Evolutionary conservation across 2,113 vertebrate species (phyloP).

Genomic region (Piaya cayana): DNA sequence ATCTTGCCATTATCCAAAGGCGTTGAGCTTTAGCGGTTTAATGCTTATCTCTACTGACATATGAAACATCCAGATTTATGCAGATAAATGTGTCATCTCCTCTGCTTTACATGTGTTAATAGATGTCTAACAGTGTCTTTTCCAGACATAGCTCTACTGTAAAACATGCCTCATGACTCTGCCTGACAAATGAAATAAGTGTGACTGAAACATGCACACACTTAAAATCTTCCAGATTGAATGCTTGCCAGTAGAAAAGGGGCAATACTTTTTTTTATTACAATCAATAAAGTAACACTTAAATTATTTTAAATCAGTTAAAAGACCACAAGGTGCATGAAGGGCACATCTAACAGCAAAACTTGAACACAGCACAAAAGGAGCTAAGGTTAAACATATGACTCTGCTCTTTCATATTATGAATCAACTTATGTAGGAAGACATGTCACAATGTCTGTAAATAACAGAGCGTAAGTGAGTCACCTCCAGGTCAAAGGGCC

Average conservation of each 20-base stretch:
- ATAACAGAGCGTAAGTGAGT: not conserved
- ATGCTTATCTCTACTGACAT: not conserved
- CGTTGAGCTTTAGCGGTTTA: accelerated
- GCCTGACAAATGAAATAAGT: not conserved
- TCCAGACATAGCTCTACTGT: not conserved
- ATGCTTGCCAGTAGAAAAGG: accelerated
- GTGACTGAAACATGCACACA: accelerated
- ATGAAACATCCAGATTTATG: accelerated
- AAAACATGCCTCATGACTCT: not conserved
- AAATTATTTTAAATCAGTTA: not conserved
- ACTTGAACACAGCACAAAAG: accelerated
- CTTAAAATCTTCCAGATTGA: not conserved
- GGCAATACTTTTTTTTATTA: not conserved
- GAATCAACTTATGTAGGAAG: not conserved
- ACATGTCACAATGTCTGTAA: accelerated
- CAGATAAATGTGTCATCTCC: not conserved
- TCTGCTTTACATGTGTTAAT: accelerated
- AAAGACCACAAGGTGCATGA: not conserved
- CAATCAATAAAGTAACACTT: no score
- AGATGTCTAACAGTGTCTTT: not conserved
- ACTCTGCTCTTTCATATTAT: accelerated
- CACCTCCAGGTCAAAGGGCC: not conserved
- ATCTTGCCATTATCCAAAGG: not conserved
- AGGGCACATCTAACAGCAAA: accelerated
- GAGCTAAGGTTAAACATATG: not conserved